Evolutionary conservation across 2,113 vertebrate genomes (phyloP), one percentile per base, ranked within the genome.

Genomic region (Nibea coibor): DNA sequence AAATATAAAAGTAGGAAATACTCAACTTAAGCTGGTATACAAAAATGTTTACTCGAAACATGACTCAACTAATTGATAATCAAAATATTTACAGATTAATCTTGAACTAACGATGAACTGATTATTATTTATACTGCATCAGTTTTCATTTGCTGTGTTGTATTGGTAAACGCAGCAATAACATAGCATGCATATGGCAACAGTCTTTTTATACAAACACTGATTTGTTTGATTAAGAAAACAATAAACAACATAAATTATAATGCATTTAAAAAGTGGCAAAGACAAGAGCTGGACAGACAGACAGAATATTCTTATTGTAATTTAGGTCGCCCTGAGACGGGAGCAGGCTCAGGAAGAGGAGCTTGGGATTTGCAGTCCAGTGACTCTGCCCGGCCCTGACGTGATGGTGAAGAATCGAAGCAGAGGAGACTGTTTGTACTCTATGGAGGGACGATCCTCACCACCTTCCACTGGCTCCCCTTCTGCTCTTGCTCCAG

Each of bases 311-410:
- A 57, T 57, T 57, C 3, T 57, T 57, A 57, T 54, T 39, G 35
- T 39, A 39, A 39, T 39, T 39, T 75, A 99, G 98, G 98, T 99
- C 72, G 97, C 98, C 0, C 86, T 99, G 77, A 96, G 98, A 64
- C 94, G 98, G 58, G 97, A 98, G 88, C 98, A 99, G 91, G 96
- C 96, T 20, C 97, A 99, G 87, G 98, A 99, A 56, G 98, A 98
- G 76, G 97, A 98, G 17, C 79, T 99, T 78, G 97, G 97, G 10
- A 95, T 99, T 83, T 97, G 95, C 84, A 95, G 92, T 74, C 97
- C 95, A 0, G 93, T 97, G 50, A 82, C 95, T 1, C 85, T 98
- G 82, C 92, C 96, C 0, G 90, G 78, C 4, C 75, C 96, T 0
- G 96, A 97, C 42, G 69, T 94, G 0, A 81, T 96, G 1, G 84